phyloP scores from a whole-genome alignment of 2,797 vertebrate genomes.

The Macrochelys suwanniensis region DNA sequence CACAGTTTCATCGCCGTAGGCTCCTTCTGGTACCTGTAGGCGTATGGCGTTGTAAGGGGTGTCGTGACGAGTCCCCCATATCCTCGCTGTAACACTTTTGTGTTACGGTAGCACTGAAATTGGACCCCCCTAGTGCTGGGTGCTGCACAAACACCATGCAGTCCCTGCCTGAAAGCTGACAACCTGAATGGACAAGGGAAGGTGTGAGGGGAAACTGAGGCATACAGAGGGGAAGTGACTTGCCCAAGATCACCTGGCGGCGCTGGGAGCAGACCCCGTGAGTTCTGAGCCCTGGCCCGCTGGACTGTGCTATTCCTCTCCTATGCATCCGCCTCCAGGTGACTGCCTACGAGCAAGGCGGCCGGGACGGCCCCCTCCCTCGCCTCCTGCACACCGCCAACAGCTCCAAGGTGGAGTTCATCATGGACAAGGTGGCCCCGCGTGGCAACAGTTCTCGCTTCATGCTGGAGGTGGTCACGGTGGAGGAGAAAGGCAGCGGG shows the following conservation, averaged over 20 bases:
- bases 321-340: constrained; percentile 77
- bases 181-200: background rate
- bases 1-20: too few species aligned
- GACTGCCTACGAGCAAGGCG: constrained; percentile 80
- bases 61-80: too few species aligned
- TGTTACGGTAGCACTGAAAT: too few species aligned
- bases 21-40: too few species aligned
- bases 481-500: constrained; percentile 71
- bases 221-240: background rate
- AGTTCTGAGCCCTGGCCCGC: fast-evolving
- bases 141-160: too few species aligned
- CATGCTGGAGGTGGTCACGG: constrained; percentile 84
- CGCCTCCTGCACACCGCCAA: constrained; percentile 89
- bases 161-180: background rate
- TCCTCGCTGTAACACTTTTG: too few species aligned
- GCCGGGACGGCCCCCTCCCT: constrained; percentile 83
- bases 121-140: too few species aligned
- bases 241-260: background rate
- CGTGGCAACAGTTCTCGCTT: constrained; percentile 85
- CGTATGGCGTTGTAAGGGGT: too few species aligned
- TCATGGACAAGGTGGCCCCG: constrained; percentile 77
- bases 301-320: fast-evolving
- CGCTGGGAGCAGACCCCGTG: background rate
- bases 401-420: constrained; percentile 87
- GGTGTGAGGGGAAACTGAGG: background rate